Evolutionary conservation across 2,888 invertebrate species (phyloP), one percentile per base, ranked within the genome.

Genomic region (Spodoptera exigua): DNA sequence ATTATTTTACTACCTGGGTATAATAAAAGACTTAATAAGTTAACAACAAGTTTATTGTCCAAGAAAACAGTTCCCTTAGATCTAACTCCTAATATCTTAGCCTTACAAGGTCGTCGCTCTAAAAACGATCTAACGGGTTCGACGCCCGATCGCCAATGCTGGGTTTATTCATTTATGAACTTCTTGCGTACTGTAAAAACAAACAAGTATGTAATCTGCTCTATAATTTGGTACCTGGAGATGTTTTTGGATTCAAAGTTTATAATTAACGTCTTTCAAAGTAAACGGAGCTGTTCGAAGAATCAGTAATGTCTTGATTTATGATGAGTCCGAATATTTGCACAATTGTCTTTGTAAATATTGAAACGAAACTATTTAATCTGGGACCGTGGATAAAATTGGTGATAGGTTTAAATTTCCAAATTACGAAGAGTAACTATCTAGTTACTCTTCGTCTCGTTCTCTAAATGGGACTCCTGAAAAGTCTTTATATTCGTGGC

Each of bases 71-170:
- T 39, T 60, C 44, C 21, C 35, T 61, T 48, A 41, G 36, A 66
- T 60, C 59, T 59, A 70, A 72, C 48, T 68, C 56, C 57, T 74
- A 70, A 73, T n/a, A n/a, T 65, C 68, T 61, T 63, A 74, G 61
- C 61, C 79, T 80, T 73, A 72, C 89, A 91, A 92, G 91, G 91
- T 90, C 91, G 87, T 86, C 85, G 91, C 80, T 92, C 92, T 88
- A 88, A 90, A 90, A 90, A 89, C 86, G 87, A 86, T 85, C 78
- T 88, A 87, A 85, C 89, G 92, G 89, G 93, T 92, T 92, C 92
- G 89, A 86, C 83, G 93, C 66, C 90, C 91, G 89, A 82, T 81
- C 85, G 76, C 66, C 74, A 76, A 74, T 78, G 72, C 76, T 74
- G 68, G 70, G 68, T 77, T 75, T 76, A 64, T 71, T 79, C 73